These are phyloP conservation scores for Pluvialis apricaria DNA, from an alignment of 2,113 vertebrate genomes.

Conservation along the genomic window DNA sequence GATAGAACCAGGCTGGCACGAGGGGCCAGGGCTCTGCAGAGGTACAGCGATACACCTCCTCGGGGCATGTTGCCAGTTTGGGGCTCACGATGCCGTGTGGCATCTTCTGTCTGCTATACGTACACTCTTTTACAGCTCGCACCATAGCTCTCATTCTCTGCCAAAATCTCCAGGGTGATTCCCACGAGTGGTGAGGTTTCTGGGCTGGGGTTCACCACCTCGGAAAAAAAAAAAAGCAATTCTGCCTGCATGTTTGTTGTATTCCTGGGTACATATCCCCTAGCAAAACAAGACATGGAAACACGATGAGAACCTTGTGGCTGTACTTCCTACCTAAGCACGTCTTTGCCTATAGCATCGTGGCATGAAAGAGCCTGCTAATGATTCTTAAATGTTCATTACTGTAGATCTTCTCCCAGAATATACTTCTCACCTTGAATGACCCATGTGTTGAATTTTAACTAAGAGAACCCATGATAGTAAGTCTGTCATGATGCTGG, in stretches of 20 bases:
- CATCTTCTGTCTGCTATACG: not conserved
- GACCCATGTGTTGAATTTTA: constrained; percentile 63
- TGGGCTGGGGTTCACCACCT: not conserved
- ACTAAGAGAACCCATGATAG: constrained; percentile 43
- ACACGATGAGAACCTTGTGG: constrained; percentile 12
- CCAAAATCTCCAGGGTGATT: not conserved
- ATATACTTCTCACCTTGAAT: constrained; percentile 63
- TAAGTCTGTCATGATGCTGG: constrained; percentile 42
- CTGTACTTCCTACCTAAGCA: constrained; percentile 14
- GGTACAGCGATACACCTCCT: not conserved
- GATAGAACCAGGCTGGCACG: rapidly evolving
- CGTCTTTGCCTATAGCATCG: constrained; percentile 36
- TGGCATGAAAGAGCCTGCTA: constrained; percentile 54
- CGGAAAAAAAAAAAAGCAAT: not conserved
- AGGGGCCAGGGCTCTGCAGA: not conserved
- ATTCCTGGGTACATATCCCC: not conserved
- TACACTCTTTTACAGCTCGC: not conserved
- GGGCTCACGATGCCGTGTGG: rapidly evolving
- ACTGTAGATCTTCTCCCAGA: constrained; percentile 47
- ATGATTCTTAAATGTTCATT: constrained; percentile 62
- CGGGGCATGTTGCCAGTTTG: rapidly evolving
- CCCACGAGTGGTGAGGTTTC: not conserved
- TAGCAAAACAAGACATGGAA: constrained; percentile 21
- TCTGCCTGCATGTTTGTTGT: not conserved
- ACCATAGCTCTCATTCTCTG: not conserved